These are phyloP conservation scores for Montipora efflorescens DNA, from an alignment of 64 coral and sea anemone genomes.

Conservation along the genomic window DNA sequence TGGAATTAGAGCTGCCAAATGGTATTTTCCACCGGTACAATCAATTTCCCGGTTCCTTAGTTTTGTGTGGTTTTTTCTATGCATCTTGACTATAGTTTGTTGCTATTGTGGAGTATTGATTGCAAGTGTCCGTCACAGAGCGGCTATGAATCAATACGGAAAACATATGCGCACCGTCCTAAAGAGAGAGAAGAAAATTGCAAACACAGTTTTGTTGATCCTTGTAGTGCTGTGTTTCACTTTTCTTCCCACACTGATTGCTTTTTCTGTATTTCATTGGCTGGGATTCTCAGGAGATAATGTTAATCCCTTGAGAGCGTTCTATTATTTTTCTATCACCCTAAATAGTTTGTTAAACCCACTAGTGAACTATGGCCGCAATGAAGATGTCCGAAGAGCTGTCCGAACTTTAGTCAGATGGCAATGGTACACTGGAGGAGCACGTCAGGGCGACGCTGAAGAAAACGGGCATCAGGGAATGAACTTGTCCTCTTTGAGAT, in stretches of 20 bases:
- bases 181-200: background rate
- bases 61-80: background rate
- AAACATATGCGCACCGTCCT: background rate
- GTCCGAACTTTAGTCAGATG: background rate
- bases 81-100: background rate
- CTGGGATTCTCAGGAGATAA: background rate
- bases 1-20: background rate
- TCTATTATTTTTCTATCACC: background rate
- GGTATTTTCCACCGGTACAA: background rate
- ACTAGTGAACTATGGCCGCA: background rate
- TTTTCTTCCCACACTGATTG: background rate
- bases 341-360: background rate
- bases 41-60: background rate
- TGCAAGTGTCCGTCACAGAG: background rate
- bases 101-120: conserved; percentile 1
- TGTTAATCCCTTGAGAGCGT: background rate
- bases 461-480: no score
- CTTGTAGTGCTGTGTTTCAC: background rate
- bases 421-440: no score
- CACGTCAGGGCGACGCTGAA: no score
- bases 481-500: no score
- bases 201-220: conserved; percentile 20
- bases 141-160: background rate
- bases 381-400: background rate
- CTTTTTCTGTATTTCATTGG: background rate